Percentiles rank a stretch among this genome's conserved stretches.
phyloP scores from a whole-genome alignment of 2,888 invertebrate genomes.

The Strigamia crassipes region DNA sequence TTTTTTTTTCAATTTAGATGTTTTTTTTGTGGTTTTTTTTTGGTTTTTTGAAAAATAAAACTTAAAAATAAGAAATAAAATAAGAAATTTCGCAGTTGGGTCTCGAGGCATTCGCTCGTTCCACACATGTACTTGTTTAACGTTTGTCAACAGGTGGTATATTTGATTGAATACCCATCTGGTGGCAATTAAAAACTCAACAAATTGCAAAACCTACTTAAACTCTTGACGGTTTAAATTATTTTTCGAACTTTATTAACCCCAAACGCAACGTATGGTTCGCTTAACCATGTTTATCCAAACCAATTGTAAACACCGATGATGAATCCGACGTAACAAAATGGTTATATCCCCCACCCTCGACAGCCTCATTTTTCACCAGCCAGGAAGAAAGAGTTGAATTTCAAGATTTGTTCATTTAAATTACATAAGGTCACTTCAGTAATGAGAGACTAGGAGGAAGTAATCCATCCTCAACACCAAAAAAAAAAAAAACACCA shows the following conservation, averaged over 20 bases:
- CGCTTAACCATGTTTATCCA: too few species aligned
- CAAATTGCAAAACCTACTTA: background rate
- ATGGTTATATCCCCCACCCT: background rate
- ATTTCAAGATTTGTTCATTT: conserved; percentile 15
- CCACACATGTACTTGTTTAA: background rate
- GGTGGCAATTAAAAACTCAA: background rate
- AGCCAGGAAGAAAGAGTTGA: conserved; percentile 30
- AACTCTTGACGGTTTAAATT: too few species aligned
- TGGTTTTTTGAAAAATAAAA: background rate
- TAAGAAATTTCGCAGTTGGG: background rate
- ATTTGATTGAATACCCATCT: background rate
- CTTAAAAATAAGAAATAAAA: too few species aligned
- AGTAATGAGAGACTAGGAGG: background rate
- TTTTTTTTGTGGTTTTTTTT: too few species aligned
- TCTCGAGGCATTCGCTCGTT: background rate
- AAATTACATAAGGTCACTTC: conserved; percentile 26
- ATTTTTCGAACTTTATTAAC: too few species aligned
- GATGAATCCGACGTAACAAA: too few species aligned
- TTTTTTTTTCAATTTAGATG: background rate
- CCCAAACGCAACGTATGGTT: too few species aligned
- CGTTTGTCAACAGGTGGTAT: background rate
- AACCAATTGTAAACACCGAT: too few species aligned
- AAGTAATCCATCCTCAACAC: background rate
- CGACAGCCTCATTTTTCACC: conserved; percentile 1
- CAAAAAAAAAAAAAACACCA: background rate